Percentiles rank a stretch among this genome's conserved stretches.
These are phyloP conservation scores for Siphamia tubifer DNA, from an alignment of 2,113 vertebrate species.

Conservation along the genomic window DNA sequence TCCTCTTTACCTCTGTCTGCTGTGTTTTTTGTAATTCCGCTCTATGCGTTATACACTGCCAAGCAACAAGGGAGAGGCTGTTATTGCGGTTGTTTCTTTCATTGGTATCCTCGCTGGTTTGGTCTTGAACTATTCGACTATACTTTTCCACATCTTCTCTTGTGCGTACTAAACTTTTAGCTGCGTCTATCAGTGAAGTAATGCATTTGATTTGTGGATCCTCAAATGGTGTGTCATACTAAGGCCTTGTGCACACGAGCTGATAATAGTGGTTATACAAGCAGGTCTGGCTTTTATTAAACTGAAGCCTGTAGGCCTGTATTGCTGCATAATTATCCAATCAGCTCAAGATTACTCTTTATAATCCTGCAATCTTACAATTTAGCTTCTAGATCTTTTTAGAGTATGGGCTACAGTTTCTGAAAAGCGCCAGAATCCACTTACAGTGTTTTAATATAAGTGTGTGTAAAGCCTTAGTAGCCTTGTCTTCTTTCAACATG, in stretches of 20 bases:
- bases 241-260: constrained; percentile 35
- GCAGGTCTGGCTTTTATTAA: background rate
- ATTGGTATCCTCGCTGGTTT: constrained; percentile 60
- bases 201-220: constrained; percentile 17
- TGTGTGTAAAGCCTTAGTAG: constrained; percentile 56
- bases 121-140: constrained; percentile 39
- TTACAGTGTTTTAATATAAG: constrained; percentile 5
- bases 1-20: constrained; percentile 64
- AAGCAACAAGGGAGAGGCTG: constrained; percentile 73
- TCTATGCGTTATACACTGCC: constrained; percentile 82
- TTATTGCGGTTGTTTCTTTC: constrained; percentile 47
- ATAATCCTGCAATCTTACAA: background rate
- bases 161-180: constrained; percentile 6
- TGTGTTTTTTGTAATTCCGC: constrained; percentile 78
- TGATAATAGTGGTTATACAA: background rate
- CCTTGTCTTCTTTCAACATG: constrained; percentile 33
- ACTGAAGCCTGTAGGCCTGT: background rate
- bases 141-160: constrained; percentile 9
- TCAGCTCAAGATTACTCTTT: background rate
- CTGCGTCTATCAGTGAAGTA: constrained; percentile 23
- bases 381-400: background rate
- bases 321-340: background rate
- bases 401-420: background rate
- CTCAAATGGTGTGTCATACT: background rate
- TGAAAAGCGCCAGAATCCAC: background rate